phyloP scores from a whole-genome alignment of 2,113 vertebrate species.

The Leuciscus idus region DNA sequence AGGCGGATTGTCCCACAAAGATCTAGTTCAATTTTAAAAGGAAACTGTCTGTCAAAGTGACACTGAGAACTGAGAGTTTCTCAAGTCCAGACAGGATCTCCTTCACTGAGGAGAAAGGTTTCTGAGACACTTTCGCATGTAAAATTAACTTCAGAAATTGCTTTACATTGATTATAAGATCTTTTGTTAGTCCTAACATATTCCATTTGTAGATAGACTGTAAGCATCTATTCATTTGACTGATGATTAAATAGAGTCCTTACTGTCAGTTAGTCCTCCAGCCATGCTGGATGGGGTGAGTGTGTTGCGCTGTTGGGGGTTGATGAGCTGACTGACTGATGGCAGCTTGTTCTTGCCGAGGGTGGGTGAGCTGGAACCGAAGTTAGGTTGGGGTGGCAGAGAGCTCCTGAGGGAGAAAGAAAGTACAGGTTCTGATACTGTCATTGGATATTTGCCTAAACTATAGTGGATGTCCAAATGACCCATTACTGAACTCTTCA shows the following conservation, averaged over 20 bases:
- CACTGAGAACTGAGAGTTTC: conserved; percentile 40
- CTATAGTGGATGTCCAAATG: neutral
- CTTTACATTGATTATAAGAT: neutral
- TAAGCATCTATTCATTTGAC: neutral
- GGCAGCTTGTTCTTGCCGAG: conserved; percentile 97
- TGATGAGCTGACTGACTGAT: conserved; percentile 98
- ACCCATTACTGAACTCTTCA: neutral
- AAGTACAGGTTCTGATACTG: conserved; percentile 55
- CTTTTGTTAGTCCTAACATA: neutral
- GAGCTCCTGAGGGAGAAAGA: conserved; percentile 82
- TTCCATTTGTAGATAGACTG: neutral
- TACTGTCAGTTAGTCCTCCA: conserved; percentile 92
- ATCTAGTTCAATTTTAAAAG: conserved; percentile 60
- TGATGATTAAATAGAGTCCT: conserved; percentile 64
- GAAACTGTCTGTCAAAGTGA: conserved; percentile 55
- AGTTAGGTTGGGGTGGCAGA: conserved; percentile 86
- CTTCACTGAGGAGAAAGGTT: neutral
- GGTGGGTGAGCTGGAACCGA: conserved; percentile 88
- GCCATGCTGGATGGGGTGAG: conserved; percentile 93
- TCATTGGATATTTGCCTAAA: neutral
- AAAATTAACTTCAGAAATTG: neutral
- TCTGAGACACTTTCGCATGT: neutral
- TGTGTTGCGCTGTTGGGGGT: conserved; percentile 94
- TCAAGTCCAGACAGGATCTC: conserved; percentile 61
- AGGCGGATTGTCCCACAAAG: conserved; percentile 61